A percentile compares a stretch with the other conserved stretches of the same genome.
Conservation (phyloP, 2,797 vertebrate species). For the Pseudochromis fuscus region DNA sequence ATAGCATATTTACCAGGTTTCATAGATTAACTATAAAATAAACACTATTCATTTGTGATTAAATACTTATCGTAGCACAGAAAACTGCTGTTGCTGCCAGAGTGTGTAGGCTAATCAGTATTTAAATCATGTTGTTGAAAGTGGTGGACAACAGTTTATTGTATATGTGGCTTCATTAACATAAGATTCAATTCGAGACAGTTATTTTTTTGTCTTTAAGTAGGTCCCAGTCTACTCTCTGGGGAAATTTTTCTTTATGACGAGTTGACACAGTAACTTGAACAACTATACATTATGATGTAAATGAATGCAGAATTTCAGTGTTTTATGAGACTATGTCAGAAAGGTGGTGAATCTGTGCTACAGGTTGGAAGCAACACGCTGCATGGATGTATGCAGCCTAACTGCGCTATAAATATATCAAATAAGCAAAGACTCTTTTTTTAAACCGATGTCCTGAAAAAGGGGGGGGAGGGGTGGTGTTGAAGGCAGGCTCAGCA, state of each 20-base stretch:
- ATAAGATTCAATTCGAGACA: too few species aligned
- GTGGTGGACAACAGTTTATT: too few species aligned
- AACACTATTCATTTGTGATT: not conserved
- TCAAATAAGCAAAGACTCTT: conserved; percentile 24
- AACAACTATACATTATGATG: not conserved
- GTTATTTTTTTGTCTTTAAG: not conserved
- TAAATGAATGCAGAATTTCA: not conserved
- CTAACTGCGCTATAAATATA: conserved; percentile 25
- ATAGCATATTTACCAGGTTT: too few species aligned
- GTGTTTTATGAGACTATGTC: conserved; percentile 1
- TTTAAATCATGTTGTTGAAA: too few species aligned
- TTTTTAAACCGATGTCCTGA: conserved; percentile 37
- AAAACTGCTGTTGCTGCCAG: too few species aligned
- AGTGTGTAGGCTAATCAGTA: too few species aligned
- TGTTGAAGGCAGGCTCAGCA: conserved; percentile 37
- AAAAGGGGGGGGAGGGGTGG: conserved; percentile 37
- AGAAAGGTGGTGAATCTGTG: not conserved
- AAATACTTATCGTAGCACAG: not conserved
- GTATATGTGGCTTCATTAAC: too few species aligned
- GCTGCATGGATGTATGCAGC: conserved; percentile 5
- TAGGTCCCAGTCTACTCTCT: not conserved
- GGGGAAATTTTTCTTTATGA: not conserved
- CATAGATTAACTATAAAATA: not conserved
- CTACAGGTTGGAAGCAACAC: conserved; percentile 2
- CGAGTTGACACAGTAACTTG: not conserved